A percentile compares a stretch with the other conserved stretches of the same genome.
Evolutionary conservation across 2,888 invertebrate species (phyloP).

Genomic region (Orchesellides sinensis): DNA sequence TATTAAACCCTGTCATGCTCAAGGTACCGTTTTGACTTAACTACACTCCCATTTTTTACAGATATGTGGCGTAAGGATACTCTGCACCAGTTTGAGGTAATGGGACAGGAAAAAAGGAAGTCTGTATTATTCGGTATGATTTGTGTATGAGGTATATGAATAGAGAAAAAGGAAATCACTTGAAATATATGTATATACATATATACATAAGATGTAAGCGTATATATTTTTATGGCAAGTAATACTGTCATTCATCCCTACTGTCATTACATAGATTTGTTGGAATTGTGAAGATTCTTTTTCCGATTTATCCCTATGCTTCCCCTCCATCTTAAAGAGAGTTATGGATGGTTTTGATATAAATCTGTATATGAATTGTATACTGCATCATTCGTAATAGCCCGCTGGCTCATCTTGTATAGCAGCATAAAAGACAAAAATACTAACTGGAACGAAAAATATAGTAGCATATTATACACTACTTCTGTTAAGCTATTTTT

Average conservation of each 20-base stretch:
- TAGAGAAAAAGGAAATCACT: background rate
- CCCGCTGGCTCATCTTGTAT: no score
- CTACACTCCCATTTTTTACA: slow-evolving; percentile 2
- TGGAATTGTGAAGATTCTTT: background rate
- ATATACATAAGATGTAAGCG: background rate
- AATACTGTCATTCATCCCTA: no score
- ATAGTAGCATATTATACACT: background rate
- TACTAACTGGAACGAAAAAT: background rate
- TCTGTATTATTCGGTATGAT: background rate
- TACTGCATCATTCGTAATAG: no score
- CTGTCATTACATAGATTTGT: background rate
- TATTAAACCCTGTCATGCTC: slow-evolving; percentile 14
- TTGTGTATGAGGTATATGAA: no score
- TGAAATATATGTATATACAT: background rate
- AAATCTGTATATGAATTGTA: background rate
- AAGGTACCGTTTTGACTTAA: slow-evolving; percentile 18
- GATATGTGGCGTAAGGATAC: background rate
- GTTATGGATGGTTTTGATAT: background rate
- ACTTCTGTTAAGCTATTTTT: no score
- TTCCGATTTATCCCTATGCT: background rate
- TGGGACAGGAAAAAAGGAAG: background rate
- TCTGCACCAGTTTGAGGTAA: background rate
- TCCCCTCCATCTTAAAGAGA: background rate
- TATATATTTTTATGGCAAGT: background rate
- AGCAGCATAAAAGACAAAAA: background rate